Evolutionary conservation across 2,113 vertebrate genomes (phyloP), one percentile per base, ranked within the genome.

Genomic region (Chamaea fasciata): DNA sequence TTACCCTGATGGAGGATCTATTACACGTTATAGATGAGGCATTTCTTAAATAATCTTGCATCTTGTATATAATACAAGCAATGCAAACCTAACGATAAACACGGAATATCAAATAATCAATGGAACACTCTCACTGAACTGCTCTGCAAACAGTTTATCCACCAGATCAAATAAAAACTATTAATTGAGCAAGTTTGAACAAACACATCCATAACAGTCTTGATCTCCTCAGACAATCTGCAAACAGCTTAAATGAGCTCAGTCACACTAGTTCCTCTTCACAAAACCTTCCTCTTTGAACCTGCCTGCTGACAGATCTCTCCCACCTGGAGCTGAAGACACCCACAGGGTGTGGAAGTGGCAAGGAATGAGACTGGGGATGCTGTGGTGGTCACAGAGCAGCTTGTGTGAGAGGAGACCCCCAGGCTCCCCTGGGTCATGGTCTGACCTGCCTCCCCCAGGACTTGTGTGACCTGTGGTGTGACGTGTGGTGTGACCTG

Each of bases 131-230:
- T 27, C 79, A 22, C 79, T 53, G 83, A 96, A 93, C 88, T 88
- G 85, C 94, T 95, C 90, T 70, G 92, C 92, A 96, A 97, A 97
- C 95, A 96, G 76, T 95, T 96, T 93, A 96, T 91, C 85, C 69
- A 81, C 60, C 63, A 95, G 90, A 95, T 97, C 96, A 95, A 96
- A 96, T 93, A 94, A 95, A 96, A 96, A 90, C 90, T 96, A 96
- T 96, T 97, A 94, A 96, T 95, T 95, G 95, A 96, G 88, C 85
- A 96, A 93, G 64, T 96, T 92, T 92, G 95, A 95, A 90, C 93
- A 96, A 96, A 96, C 93, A 96, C 86, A 94, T 97, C 93, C 88
- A 78, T 95, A 97, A 95, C 90, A 83, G 57, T 95, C 92, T 75
- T 92, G 92, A 96, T 95, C 92, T 96, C 82, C 68, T 90, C 85